Evolutionary conservation across 2,113 vertebrate genomes (phyloP), one percentile per base, ranked within the genome.

Genomic region (Coptodon rendalli): DNA sequence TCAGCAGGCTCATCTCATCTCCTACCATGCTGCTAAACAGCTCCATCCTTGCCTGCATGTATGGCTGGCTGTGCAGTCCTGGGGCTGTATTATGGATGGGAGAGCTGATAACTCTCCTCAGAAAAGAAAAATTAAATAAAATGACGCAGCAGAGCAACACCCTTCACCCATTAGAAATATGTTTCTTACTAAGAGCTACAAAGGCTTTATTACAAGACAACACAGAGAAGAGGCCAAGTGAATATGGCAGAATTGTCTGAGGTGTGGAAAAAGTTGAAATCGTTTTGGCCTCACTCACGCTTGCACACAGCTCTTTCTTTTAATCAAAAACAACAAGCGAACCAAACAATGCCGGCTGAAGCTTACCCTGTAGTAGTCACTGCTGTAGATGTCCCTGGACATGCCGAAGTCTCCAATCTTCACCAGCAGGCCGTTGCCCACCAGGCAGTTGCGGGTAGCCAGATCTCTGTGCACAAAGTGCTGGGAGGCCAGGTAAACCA

Each of bases 351-450:
- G 2, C 9, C 7, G 14, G 40, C 36, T 19, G 83, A 19, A 43
- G 45, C 98, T 97, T 97, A 99, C 99, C 97, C 99, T 97, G 96
- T 99, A 99, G 97, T 99, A 99, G 96, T 99, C 98, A 3, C 98
- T 99, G 97, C 98, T 99, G 96, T 99, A 99, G 95, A 99, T 98
- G 71, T 99, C 99, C 93, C 99, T 97, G 76, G 99, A 99, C 99
- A 99, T 99, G 95, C 99, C 98, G 31, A 99, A 99, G 95, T 99
- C 99, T 86, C 99, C 99, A 2, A 99, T 99, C 97, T 99, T 99
- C 89, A 99, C 98, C 91, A 99, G 96, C 59, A 99, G 97, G 91
- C 98, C 98, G 22, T 97, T 98, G 85, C 99, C 99, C 3, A 99
- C 99, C 93, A 99, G 97, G 94, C 99, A 99, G 93, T 99, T 99